Conservation (phyloP, 2,888 invertebrate genomes). For the Augochlorella aurata region DNA sequence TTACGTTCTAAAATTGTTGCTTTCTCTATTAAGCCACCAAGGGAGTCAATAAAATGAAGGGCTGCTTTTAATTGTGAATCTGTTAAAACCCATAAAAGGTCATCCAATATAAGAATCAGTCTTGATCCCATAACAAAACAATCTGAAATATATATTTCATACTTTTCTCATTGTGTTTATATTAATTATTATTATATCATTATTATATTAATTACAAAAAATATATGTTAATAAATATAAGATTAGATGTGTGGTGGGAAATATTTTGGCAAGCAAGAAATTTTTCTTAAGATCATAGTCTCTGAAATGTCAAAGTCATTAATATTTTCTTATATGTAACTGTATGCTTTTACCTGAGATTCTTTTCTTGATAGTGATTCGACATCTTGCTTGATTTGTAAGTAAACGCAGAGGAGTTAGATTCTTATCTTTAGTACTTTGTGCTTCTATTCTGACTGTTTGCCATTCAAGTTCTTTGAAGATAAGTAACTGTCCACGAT, state of each 20-base stretch:
- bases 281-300: too few relatives aligned
- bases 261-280: too few relatives aligned
- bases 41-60: conserved; percentile 92
- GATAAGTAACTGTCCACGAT: conserved; percentile 94
- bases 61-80: conserved; percentile 98
- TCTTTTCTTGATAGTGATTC: conserved; percentile 97
- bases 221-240: too few relatives aligned
- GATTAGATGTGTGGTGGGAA: too few relatives aligned
- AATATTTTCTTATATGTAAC: not conserved
- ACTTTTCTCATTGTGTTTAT: conserved; percentile 4
- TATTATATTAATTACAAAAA: too few relatives aligned
- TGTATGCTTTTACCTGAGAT: conserved; percentile 86
- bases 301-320: too few relatives aligned
- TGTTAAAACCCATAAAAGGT: conserved; percentile 97
- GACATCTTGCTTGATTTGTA: conserved; percentile 96
- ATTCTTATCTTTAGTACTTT: conserved; percentile 89
- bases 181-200: not conserved
- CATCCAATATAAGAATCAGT: conserved; percentile 95
- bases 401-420: conserved; percentile 95
- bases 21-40: conserved; percentile 90
- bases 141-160: conserved; percentile 84
- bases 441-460: conserved; percentile 96
- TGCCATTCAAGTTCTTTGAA: conserved; percentile 99
- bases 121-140: conserved; percentile 96
- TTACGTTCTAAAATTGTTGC: conserved; percentile 91